Conservation (phyloP, 2,113 vertebrate genomes). For the Isichthys henryi region DNA sequence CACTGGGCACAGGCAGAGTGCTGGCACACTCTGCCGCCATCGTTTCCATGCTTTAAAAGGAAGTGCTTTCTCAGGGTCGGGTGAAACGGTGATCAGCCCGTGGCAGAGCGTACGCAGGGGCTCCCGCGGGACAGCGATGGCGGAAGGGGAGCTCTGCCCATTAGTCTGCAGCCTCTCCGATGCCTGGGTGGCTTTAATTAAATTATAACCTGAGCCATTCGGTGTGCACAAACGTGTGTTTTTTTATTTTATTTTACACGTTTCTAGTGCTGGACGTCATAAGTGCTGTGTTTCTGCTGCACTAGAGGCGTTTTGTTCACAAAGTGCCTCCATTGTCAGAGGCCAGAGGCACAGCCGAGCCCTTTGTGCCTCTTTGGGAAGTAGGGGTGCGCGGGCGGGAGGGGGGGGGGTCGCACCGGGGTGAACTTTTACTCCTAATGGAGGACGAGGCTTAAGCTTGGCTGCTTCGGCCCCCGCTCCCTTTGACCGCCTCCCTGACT, state of each 20-base stretch:
- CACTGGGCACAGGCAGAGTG: slow-evolving; percentile 64
- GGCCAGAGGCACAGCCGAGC: slow-evolving; percentile 6
- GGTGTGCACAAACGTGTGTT: background rate
- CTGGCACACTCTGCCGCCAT: slow-evolving; percentile 64
- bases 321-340: slow-evolving; percentile 20
- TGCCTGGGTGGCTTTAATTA: background rate
- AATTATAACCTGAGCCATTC: background rate
- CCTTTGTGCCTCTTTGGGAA: slow-evolving; percentile 24
- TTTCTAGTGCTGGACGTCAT: background rate
- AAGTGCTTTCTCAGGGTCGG: background rate
- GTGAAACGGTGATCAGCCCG: background rate
- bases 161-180: background rate
- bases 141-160: background rate
- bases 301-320: slow-evolving; percentile 4
- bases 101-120: background rate
- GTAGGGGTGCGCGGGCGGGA: slow-evolving; percentile 30
- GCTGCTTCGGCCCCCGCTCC: slow-evolving; percentile 29
- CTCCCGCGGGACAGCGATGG: background rate
- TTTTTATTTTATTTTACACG: background rate
- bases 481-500: slow-evolving; percentile 38
- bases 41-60: slow-evolving; percentile 30
- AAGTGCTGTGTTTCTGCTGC: background rate
- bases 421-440: slow-evolving; percentile 43
- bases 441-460: slow-evolving; percentile 27
- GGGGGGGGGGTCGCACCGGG: slow-evolving; percentile 42